These are phyloP conservation scores for Datnioides undecimradiatus DNA, from an alignment of 2,113 vertebrate genomes.

Conservation along the genomic window DNA sequence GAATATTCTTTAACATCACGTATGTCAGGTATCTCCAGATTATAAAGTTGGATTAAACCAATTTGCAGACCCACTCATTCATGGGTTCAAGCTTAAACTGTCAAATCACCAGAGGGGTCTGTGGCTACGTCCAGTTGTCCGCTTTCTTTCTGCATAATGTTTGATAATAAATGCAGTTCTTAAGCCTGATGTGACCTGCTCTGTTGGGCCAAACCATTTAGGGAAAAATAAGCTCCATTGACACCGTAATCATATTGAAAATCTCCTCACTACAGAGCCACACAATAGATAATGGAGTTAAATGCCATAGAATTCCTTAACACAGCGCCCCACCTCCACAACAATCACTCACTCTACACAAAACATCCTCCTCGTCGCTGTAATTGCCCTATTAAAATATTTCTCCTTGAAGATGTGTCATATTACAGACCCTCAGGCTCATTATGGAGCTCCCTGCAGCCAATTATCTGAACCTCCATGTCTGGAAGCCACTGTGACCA, in stretches of 20 bases:
- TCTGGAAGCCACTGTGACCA: slow-evolving; percentile 63
- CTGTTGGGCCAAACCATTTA: slow-evolving; percentile 24
- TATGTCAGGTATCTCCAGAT: slow-evolving; percentile 30
- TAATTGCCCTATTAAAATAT: slow-evolving; percentile 84
- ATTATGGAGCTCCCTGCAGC: slow-evolving; percentile 78
- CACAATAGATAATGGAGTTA: slow-evolving; percentile 70
- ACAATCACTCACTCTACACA: slow-evolving; percentile 76
- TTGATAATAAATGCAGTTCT: slow-evolving; percentile 28
- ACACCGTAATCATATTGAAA: slow-evolving; percentile 45
- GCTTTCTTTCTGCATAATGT: slow-evolving; percentile 41
- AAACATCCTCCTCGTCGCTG: slow-evolving; percentile 69
- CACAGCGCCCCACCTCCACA: slow-evolving; percentile 49
- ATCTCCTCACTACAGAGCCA: slow-evolving; percentile 30
- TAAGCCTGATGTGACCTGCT: slow-evolving; percentile 35
- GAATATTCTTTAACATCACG: slow-evolving; percentile 34
- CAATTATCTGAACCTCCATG: slow-evolving; percentile 80
- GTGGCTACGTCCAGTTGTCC: slow-evolving; percentile 27
- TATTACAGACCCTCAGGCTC: slow-evolving; percentile 75
- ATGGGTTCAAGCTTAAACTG: slow-evolving; percentile 19
- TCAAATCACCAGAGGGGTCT: slow-evolving; percentile 31
- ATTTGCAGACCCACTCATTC: slow-evolving; percentile 30
- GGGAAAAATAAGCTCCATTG: slow-evolving; percentile 42
- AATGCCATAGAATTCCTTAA: slow-evolving; percentile 73
- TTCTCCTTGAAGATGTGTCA: slow-evolving; percentile 80
- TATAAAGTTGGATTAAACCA: slow-evolving; percentile 15